phyloP scores from a whole-genome alignment of 30 jellyfish, hydroid and myxozoan genomes.

The Aurelia sp. region DNA sequence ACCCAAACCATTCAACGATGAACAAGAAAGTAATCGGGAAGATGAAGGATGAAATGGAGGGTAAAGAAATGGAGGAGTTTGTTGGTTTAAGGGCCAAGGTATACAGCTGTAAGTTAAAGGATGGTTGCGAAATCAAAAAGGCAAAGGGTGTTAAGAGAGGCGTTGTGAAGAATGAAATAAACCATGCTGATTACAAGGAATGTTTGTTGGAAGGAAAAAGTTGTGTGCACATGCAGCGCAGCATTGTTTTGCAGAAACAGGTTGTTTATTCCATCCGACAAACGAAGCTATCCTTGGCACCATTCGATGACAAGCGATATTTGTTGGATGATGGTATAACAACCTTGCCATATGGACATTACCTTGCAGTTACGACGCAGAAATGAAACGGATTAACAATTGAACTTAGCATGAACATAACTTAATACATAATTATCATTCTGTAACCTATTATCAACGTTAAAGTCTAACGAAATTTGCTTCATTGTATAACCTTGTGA shows the following conservation, averaged over 20 bases:
- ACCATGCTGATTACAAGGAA: neutral
- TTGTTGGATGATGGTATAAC: too few relatives aligned
- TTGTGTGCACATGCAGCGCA: neutral
- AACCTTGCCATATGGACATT: too few relatives aligned
- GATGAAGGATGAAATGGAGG: conserved; percentile 23
- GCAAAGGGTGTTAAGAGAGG: conserved; percentile 27
- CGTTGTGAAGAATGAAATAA: neutral
- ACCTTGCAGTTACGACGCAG: too few relatives aligned
- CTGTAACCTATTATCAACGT: too few relatives aligned
- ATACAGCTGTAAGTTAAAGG: neutral
- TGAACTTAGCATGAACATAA: too few relatives aligned
- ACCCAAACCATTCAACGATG: neutral
- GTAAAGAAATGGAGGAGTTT: conserved; percentile 2
- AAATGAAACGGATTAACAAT: too few relatives aligned
- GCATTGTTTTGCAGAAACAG: neutral
- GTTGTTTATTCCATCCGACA: neutral
- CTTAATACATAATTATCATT: too few relatives aligned
- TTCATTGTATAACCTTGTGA: too few relatives aligned
- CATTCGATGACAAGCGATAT: neutral
- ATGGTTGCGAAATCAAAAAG: neutral
- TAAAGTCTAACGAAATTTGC: too few relatives aligned
- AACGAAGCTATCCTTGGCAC: neutral
- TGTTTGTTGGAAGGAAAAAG: neutral
- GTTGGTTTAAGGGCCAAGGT: conserved; percentile 16
- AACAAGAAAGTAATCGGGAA: conserved; percentile 28